A percentile compares a stretch with the other conserved stretches of the same genome.
phyloP scores from a whole-genome alignment of 2,797 vertebrate species.

The Margarornis squamiger region DNA sequence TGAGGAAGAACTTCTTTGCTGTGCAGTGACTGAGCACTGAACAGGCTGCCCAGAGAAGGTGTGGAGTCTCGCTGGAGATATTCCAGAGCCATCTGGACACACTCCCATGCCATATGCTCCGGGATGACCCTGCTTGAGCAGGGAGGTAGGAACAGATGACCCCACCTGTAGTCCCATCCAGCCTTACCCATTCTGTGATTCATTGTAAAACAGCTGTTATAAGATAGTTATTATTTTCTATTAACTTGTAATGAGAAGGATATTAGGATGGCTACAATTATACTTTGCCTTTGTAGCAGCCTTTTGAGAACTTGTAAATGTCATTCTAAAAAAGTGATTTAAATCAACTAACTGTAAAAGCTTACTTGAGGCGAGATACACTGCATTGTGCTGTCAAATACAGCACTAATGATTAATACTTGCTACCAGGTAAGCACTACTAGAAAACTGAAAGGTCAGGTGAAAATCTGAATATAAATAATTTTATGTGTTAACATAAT shows the following conservation, averaged over 20 bases:
- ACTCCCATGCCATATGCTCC: not conserved
- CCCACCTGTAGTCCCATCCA: not conserved
- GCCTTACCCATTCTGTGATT: not conserved
- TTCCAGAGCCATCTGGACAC: not conserved
- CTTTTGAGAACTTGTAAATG: not conserved
- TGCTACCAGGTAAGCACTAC: not conserved
- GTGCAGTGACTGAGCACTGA: not conserved
- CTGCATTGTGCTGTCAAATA: not conserved
- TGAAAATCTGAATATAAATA: not conserved
- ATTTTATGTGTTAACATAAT: not conserved
- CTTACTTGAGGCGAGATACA: not conserved
- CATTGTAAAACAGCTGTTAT: not conserved
- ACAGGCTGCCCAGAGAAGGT: not conserved
- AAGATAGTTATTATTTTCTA: not conserved
- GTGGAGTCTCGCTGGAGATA: not conserved
- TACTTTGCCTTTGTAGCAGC: not conserved
- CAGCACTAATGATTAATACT: not conserved
- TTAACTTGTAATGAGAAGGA: not conserved
- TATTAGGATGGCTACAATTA: not conserved
- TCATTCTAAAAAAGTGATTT: not conserved
- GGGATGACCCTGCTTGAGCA: not conserved
- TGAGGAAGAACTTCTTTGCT: not conserved
- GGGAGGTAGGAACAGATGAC: not conserved
- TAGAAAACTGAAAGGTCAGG: not conserved
- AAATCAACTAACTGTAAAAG: not conserved